A percentile compares a stretch with the other conserved stretches of the same genome.
These are phyloP conservation scores for Masticophis lateralis DNA, from an alignment of 2,797 vertebrate species.

Conservation along the genomic window DNA sequence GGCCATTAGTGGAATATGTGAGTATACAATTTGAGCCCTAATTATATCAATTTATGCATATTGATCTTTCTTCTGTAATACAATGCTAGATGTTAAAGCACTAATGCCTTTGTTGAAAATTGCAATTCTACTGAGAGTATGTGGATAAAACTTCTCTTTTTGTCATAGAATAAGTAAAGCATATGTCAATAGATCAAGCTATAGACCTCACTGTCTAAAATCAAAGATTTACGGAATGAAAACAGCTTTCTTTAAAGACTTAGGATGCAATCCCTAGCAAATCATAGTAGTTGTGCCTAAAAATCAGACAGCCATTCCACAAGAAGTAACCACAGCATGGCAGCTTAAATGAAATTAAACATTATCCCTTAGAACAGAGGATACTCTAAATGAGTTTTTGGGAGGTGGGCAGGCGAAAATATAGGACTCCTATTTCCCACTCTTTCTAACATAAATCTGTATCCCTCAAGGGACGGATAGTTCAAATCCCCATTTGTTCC, in stretches of 20 bases:
- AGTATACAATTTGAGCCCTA: neutral
- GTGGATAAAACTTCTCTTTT: conserved; percentile 14
- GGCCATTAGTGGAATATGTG: neutral
- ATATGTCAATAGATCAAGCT: conserved; percentile 1
- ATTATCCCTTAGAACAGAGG: neutral
- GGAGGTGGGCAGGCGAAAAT: neutral
- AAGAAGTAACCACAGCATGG: neutral
- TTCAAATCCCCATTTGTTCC: neutral
- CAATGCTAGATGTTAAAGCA: neutral
- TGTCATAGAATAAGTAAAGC: conserved; percentile 25
- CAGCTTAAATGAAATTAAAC: neutral
- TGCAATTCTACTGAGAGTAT: neutral
- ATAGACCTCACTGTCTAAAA: neutral
- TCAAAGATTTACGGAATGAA: neutral
- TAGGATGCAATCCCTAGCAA: conserved; percentile 2
- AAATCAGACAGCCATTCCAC: neutral
- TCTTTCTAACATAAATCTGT: neutral
- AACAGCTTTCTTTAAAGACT: neutral
- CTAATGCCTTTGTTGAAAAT: neutral
- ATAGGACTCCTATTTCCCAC: neutral
- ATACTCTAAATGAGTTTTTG: neutral
- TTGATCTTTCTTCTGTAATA: neutral
- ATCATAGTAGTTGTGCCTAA: neutral
- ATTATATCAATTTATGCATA: neutral
- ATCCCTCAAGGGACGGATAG: neutral